Conservation (phyloP, 1,140 invertebrate genomes). For the Euura lappo region DNA sequence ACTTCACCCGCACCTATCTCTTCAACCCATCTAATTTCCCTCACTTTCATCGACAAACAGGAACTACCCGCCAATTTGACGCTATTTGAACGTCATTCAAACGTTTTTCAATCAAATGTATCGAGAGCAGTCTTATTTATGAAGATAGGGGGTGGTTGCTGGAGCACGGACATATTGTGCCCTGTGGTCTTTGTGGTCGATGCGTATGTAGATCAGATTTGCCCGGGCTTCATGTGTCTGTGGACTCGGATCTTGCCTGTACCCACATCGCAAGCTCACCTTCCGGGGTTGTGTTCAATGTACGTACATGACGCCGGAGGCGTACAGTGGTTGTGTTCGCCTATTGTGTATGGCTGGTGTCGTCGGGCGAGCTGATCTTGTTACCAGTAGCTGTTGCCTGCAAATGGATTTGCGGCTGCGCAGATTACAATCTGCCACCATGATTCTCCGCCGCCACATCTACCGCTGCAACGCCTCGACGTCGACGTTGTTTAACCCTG, state of each 20-base stretch:
- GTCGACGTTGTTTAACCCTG: neutral
- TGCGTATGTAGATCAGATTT: conserved; percentile 51
- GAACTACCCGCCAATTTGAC: neutral
- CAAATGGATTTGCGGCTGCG: conserved; percentile 50
- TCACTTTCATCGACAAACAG: neutral
- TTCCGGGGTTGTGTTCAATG: conserved; percentile 17
- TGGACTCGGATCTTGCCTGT: neutral
- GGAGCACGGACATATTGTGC: conserved; percentile 11
- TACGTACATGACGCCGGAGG: conserved; percentile 18
- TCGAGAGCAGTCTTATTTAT: conserved; percentile 27
- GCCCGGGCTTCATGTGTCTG: conserved; percentile 4
- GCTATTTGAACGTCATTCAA: conserved; percentile 12
- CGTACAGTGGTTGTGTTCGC: conserved; percentile 15
- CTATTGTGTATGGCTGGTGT: conserved; percentile 33
- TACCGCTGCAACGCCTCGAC: neutral
- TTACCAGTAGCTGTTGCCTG: conserved; percentile 45
- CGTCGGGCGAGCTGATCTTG: conserved; percentile 42
- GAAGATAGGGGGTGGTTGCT: conserved; percentile 27
- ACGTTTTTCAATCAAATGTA: neutral
- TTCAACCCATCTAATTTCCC: neutral
- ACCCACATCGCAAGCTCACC: conserved; percentile 19
- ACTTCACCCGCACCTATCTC: neutral
- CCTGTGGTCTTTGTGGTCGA: conserved; percentile 32
- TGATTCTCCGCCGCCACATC: neutral
- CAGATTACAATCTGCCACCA: conserved; percentile 37